Percentiles rank a stretch among this genome's conserved stretches.
Conservation (phyloP, 2,113 vertebrate species). For the Paramormyrops kingsleyae region DNA sequence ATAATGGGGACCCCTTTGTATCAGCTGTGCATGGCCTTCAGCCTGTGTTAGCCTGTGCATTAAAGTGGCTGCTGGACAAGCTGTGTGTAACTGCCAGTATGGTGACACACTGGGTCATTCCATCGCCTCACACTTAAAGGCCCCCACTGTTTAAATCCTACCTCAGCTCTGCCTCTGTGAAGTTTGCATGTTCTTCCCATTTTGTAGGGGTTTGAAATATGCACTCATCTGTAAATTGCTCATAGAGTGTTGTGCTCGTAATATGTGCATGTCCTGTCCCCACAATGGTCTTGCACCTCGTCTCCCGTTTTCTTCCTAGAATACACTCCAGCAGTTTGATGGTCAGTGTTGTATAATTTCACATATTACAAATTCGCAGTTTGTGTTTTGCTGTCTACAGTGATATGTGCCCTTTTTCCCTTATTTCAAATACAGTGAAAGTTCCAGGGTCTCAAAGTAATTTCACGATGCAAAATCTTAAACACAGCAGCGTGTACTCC, state of each 20-base stretch:
- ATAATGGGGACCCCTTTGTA: no score
- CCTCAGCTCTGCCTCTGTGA: not conserved
- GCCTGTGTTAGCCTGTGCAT: not conserved
- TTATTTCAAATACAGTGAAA: constrained; percentile 35
- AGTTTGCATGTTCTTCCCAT: not conserved
- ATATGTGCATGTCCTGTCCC: not conserved
- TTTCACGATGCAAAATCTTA: constrained; percentile 38
- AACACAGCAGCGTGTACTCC: constrained; percentile 35
- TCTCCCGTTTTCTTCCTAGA: not conserved
- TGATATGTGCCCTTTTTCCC: not conserved
- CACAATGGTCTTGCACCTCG: not conserved
- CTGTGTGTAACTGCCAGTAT: not conserved
- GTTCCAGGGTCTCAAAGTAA: constrained; percentile 26
- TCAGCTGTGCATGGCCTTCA: no score
- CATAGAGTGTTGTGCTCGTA: not conserved
- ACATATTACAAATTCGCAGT: not conserved
- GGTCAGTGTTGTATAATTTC: not conserved
- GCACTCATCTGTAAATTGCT: not conserved
- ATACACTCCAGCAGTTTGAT: not conserved
- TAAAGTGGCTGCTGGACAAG: not conserved
- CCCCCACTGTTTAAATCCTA: not conserved
- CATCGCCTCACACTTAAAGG: not conserved
- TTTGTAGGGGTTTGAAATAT: not conserved
- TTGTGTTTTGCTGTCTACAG: not conserved
- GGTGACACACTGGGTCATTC: not conserved